Evolutionary conservation across 2,888 invertebrate genomes (phyloP), one percentile per base, ranked within the genome.

Genomic region (Spicauda simplicius): DNA sequence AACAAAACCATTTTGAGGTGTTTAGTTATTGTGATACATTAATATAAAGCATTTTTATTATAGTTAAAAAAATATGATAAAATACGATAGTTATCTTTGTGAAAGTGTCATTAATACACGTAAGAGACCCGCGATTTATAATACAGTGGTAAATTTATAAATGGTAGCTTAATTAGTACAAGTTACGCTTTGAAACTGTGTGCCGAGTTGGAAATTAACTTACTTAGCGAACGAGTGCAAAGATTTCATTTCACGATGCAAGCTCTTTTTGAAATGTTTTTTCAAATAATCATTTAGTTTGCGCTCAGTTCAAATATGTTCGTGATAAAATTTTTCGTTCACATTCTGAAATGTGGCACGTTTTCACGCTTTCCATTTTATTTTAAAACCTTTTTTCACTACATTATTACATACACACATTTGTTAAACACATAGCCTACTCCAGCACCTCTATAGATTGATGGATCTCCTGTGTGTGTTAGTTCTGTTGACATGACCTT

Each of bases 201-300:
- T 14, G 54, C 25, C n/a, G 25, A 14, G 54, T 54, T 11, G 54
- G n/a, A 54, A 54, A 54, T 54, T 54, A 54, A 20, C 25, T 54
- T 54, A 54, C 20, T 45, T 12, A 53, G 30, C 25, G 54, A 54
- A 54, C 18, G 54, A 54, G 54, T n/a, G 30, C 30, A 25, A n/a
- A 45, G 48, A 48, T 48, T 48, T 54, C 14, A 12, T 30, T 54
- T 20, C 54, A 25, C 30, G 25, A 20, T 25, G 25, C 30, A 54
- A 1, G 25, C 54, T 20, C 7, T 2, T 20, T 54, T 14, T 41
- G 30, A 20, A 54, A n/a, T 30, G 14, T 25, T 25, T 25, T 54
- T 33, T 33, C 12, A 25, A n/a, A 54, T 25, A 54, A 48, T 16
- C 48, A 48, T 48, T 41, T 41, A 41, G 41, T 41, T 14, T 14